Evolutionary conservation across 2,797 vertebrate genomes (phyloP).

Genomic region (Crax fasciolata): DNA sequence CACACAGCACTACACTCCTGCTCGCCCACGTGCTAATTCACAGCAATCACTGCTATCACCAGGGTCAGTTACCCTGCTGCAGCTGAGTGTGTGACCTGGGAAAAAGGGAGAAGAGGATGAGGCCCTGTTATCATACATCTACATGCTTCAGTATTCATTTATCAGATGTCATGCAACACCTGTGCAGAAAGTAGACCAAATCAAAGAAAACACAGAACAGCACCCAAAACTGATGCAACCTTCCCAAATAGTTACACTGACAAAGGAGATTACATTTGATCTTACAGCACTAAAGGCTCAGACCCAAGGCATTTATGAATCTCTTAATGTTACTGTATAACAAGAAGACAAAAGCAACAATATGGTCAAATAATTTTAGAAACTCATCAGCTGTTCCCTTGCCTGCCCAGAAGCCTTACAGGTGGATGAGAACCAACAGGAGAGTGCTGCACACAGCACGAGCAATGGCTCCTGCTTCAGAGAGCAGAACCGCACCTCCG

Average conservation of each 20-base stretch:
- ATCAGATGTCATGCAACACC: neutral
- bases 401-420: neutral
- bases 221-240: constrained; percentile 21
- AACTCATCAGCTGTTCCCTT: constrained; percentile 10
- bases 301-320: neutral
- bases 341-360: constrained; percentile 17
- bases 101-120: neutral
- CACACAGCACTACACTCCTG: neutral
- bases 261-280: neutral
- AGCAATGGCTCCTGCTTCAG: constrained; percentile 3
- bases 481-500: constrained; percentile 46
- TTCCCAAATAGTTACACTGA: neutral
- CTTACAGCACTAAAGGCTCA: neutral
- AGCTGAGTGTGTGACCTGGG: neutral
- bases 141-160: neutral
- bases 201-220: neutral
- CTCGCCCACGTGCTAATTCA: neutral
- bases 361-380: constrained; percentile 2
- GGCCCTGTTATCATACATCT: neutral
- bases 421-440: constrained; percentile 4
- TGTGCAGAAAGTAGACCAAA: neutral
- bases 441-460: neutral
- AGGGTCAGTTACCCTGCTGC: neutral
- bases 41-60: neutral
- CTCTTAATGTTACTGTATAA: constrained; percentile 15